Conservation (phyloP, 2,888 invertebrate genomes). For the Cyrtodaria siliqua region DNA sequence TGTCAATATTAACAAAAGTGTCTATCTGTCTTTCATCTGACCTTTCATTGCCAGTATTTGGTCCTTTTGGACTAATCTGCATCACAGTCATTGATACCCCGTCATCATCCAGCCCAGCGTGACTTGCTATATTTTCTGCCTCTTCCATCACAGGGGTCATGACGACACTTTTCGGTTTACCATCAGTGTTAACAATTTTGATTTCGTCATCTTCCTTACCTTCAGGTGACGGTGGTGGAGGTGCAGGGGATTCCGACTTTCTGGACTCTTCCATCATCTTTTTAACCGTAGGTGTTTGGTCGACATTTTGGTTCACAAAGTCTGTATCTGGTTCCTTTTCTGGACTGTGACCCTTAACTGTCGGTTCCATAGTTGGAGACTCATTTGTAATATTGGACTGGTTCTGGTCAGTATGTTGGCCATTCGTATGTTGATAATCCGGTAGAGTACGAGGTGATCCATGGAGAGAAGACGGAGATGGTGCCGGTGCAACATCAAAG, state of each 20-base stretch:
- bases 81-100: constrained; percentile 64
- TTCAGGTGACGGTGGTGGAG: constrained; percentile 82
- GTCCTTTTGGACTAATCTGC: constrained; percentile 67
- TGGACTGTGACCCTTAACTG: constrained; percentile 12
- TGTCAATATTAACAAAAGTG: constrained; percentile 78
- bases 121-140: constrained; percentile 33
- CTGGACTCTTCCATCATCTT: constrained; percentile 60
- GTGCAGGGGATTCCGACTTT: constrained; percentile 76
- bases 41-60: constrained; percentile 20
- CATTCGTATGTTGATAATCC: constrained; percentile 3
- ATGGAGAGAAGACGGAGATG: constrained; percentile 42
- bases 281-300: constrained; percentile 38
- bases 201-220: constrained; percentile 65
- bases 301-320: constrained; percentile 41
- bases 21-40: constrained; percentile 65
- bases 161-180: constrained; percentile 37
- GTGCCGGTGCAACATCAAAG: constrained; percentile 64
- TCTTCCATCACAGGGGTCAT: constrained; percentile 73
- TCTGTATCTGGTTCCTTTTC: constrained; percentile 32
- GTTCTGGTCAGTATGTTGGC: constrained; percentile 8
- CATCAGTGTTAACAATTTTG: constrained; percentile 21
- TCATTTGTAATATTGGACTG: constrained; percentile 34
- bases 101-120: constrained; percentile 43
- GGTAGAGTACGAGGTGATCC: constrained; percentile 28
- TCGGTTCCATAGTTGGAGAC: background rate